Base-by-base conservation (phyloP, 2,888 invertebrate species). In the Ganaspis brasiliensis region DNA sequence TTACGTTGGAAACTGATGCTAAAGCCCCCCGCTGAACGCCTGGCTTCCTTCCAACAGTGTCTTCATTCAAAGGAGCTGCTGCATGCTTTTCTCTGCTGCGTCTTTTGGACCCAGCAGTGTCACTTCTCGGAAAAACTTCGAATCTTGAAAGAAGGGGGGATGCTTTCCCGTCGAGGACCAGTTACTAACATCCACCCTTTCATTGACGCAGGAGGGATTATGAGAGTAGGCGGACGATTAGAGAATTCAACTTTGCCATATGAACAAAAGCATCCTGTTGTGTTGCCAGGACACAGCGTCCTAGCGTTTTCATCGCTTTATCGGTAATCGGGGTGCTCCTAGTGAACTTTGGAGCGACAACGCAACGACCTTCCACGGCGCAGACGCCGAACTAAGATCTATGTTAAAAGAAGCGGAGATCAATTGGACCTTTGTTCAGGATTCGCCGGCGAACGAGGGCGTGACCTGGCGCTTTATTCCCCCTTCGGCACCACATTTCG, bases 171-270 rank as follows among this genome's bases (percentile, higher is more conserved):
- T 31, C 31, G 31, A 4, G 31, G 31, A 31, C 31, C 31, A 31
- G 3, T 57, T n/a, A 6, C 57, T n/a, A 6, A 10, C n/a, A 6
- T 45, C 3, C 8, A 24, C 4, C 74, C 74, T 0, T 74, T 74
- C 21, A 45, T 74, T 10, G 52, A 37, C 26, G 56, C 61, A 5
- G 1, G 35, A 12, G 56, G 55, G 1, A 31, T 74, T n/a, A 1
- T 67, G 1, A n/a, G 74, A 55, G 67, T 74, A 6, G 67, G 52
- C 8, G 67, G 67, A 14, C 40, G 74, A n/a, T 35, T 67, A 2
- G 12, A 49, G 2, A 35, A 74, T 2, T 21, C 37, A 8, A 12
- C 35, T 9, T 35, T 63, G 2, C 21, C 37, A 1, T 67, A 14
- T 10, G 55, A 59, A 10, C 16, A 24, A 14, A 16, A 14, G 6